A percentile compares a stretch with the other conserved stretches of the same genome.
phyloP scores from a whole-genome alignment of 2,113 vertebrate genomes.

The Stictonetta naevosa region DNA sequence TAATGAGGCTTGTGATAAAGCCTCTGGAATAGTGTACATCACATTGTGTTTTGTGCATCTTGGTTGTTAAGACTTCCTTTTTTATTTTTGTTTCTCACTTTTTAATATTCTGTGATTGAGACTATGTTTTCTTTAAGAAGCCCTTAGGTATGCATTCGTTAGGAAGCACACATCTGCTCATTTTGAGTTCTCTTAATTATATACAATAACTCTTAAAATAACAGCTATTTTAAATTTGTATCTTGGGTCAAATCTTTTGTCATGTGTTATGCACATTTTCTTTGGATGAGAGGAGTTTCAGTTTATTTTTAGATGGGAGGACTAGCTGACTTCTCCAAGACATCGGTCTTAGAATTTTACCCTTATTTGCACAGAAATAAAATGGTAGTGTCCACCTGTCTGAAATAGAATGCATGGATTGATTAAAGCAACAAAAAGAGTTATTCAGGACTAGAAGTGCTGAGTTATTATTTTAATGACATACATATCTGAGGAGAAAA shows the following conservation, averaged over 20 bases:
- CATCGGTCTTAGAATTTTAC: neutral
- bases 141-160: neutral
- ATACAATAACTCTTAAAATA: neutral
- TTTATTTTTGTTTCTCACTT: neutral
- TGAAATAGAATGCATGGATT: neutral
- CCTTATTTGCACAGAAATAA: neutral
- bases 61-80: neutral
- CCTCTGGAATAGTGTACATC: neutral
- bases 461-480: neutral
- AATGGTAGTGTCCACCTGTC: neutral
- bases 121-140: neutral
- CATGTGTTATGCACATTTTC: neutral
- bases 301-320: neutral
- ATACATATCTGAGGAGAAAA: neutral
- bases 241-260: neutral
- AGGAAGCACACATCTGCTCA: neutral
- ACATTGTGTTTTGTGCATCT: neutral
- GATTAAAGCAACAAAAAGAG: neutral
- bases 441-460: neutral
- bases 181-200: neutral
- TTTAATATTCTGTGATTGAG: neutral
- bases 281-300: neutral
- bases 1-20: neutral
- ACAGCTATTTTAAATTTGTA: neutral
- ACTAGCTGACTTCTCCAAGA: neutral